Percentiles rank a stretch among this genome's conserved stretches.
phyloP scores from a whole-genome alignment of 2,797 vertebrate species.

The Rhincodon typus region DNA sequence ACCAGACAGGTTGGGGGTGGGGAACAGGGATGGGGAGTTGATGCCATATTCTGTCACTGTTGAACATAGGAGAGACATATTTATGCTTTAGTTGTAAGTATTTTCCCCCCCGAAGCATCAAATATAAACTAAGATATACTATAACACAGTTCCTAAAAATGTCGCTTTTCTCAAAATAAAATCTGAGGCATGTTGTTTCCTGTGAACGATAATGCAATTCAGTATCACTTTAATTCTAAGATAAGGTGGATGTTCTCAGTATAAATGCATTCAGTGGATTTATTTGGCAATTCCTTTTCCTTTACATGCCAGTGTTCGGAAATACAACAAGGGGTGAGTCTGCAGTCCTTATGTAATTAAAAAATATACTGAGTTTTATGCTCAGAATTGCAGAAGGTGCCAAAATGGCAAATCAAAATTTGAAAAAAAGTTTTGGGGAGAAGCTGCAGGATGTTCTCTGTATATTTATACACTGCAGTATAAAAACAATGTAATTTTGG shows the following conservation, averaged over 20 bases:
- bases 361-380: background rate
- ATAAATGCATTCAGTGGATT: background rate
- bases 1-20: background rate
- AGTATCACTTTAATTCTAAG: background rate
- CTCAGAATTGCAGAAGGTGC: background rate
- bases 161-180: background rate
- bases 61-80: background rate
- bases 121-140: background rate
- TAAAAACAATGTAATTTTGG: background rate
- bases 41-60: background rate
- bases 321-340: background rate
- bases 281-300: background rate
- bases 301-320: background rate
- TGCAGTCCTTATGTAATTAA: background rate
- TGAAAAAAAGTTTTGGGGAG: background rate
- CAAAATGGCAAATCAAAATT: background rate
- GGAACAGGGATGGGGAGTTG: background rate
- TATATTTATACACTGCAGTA: background rate
- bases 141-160: background rate
- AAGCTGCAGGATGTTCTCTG: background rate
- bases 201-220: background rate
- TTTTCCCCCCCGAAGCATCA: background rate
- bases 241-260: background rate
- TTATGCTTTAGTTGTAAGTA: background rate
- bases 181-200: background rate